Percentiles rank a stretch among this genome's conserved stretches.
Evolutionary conservation across 2,888 invertebrate genomes (phyloP).

Genomic region (Melangyna quadrimaculata): DNA sequence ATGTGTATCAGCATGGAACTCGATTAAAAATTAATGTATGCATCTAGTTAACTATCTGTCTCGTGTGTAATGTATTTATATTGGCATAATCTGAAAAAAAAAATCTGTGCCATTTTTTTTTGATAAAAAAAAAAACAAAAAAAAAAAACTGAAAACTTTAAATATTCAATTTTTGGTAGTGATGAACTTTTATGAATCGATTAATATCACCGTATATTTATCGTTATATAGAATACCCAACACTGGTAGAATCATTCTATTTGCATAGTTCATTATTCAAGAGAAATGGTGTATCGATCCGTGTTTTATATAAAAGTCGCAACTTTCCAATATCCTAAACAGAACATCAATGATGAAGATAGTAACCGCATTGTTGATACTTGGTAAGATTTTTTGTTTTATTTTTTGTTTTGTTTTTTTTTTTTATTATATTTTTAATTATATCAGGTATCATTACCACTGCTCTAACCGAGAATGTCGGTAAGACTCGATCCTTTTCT

Average conservation of each 20-base stretch:
- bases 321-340: not conserved
- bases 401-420: not conserved
- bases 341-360: conserved; percentile 1
- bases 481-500: not conserved
- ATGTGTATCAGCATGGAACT: not conserved
- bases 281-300: not conserved
- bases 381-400: not conserved
- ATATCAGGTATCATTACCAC: not conserved
- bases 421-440: not conserved
- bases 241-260: not conserved
- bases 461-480: not conserved
- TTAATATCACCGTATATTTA: not conserved
- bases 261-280: not conserved
- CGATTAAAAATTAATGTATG: not conserved
- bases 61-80: not conserved
- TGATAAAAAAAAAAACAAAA: not conserved
- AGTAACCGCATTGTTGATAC: not conserved
- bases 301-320: not conserved
- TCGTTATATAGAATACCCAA: not conserved
- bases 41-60: not conserved
- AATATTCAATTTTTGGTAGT: not conserved
- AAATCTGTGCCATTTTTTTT: conserved; percentile 1
- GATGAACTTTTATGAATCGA: not conserved
- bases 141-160: not conserved
- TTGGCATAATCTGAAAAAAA: not conserved